These are phyloP conservation scores for Coendou prehensilis DNA, from an alignment of 2,797 vertebrate species.

Conservation along the genomic window DNA sequence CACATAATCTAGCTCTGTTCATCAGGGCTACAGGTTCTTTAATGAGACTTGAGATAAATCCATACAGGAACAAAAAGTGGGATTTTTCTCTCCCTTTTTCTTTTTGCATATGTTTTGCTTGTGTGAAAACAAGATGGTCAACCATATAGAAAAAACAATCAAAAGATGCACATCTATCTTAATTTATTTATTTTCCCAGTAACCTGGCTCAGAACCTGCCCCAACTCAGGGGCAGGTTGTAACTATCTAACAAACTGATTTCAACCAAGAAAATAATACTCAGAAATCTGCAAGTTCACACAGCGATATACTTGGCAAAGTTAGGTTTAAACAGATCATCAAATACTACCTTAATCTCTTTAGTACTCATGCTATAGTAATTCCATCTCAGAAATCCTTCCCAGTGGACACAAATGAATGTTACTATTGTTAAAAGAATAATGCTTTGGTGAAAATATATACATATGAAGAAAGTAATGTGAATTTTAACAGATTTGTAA, in stretches of 20 bases:
- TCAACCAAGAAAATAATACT: background rate
- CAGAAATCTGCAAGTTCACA: background rate
- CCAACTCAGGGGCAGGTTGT: background rate
- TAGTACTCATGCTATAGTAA: background rate
- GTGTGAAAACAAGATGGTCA: background rate
- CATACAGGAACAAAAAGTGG: background rate
- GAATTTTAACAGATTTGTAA: background rate
- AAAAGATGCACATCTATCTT: background rate
- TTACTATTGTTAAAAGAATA: background rate
- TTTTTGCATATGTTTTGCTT: background rate
- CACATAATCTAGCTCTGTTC: background rate
- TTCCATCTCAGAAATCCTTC: conserved; percentile 1
- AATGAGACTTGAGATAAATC: background rate
- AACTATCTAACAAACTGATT: background rate
- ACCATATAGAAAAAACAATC: background rate
- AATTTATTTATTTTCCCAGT: background rate
- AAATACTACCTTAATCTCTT: background rate
- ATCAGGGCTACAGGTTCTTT: background rate
- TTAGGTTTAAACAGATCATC: background rate
- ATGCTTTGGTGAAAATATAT: background rate
- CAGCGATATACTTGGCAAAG: background rate
- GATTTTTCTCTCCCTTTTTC: background rate
- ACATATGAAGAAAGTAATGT: background rate
- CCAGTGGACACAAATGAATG: background rate
- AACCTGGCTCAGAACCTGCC: background rate